A percentile compares a stretch with the other conserved stretches of the same genome.
phyloP scores from a whole-genome alignment of 2,888 invertebrate species.

The Sesia apiformis region DNA sequence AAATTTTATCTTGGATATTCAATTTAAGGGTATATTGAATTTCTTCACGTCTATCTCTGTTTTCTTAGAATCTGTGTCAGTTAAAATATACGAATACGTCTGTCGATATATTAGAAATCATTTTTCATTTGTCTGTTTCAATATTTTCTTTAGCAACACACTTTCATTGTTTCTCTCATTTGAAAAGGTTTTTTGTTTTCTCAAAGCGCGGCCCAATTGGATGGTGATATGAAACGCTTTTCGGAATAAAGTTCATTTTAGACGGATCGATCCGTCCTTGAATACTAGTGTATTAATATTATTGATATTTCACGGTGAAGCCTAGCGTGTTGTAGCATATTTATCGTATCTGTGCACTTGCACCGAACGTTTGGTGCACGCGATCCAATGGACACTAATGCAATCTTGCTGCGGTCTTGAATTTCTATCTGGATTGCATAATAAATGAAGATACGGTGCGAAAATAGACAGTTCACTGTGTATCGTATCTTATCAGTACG shows the following conservation, averaged over 20 bases:
- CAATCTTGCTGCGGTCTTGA: slow-evolving; percentile 28
- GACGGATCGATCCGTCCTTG: background rate
- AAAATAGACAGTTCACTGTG: background rate
- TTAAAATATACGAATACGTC: no score
- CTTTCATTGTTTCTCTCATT: background rate
- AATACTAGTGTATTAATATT: background rate
- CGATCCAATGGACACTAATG: slow-evolving; percentile 27
- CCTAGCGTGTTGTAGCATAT: background rate
- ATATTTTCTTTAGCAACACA: background rate
- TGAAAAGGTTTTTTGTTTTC: slow-evolving; percentile 13
- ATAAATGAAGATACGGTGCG: slow-evolving; percentile 23
- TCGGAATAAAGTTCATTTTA: background rate
- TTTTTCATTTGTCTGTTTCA: no score
- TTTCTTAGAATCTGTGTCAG: slow-evolving; percentile 1
- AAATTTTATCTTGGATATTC: slow-evolving; percentile 34
- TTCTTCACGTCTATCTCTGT: slow-evolving; percentile 8
- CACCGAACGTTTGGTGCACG: slow-evolving; percentile 11
- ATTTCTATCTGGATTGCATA: slow-evolving; percentile 14
- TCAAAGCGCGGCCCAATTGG: slow-evolving; percentile 9
- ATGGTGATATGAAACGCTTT: slow-evolving; percentile 10
- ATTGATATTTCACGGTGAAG: background rate
- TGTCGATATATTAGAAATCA: no score
- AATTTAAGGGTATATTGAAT: slow-evolving; percentile 37
- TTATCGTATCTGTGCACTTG: background rate
- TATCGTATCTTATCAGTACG: no score